These are phyloP conservation scores for Ceratosolen solmsi DNA, from an alignment of 1,140 invertebrate genomes.

Conservation along the genomic window DNA sequence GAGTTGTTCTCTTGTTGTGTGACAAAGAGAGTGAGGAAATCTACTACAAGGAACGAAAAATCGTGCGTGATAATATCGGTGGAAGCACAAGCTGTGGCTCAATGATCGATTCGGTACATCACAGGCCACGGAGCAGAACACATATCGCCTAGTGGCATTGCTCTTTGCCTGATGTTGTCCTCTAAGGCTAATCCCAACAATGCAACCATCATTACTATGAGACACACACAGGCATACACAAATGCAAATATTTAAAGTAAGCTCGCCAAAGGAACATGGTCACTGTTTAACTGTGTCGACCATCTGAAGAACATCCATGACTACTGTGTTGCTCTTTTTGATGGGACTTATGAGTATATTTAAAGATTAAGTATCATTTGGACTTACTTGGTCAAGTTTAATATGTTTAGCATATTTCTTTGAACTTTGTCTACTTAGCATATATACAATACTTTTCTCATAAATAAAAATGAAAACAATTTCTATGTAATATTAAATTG, in stretches of 20 bases:
- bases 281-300: not conserved
- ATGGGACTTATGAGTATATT: too few relatives aligned
- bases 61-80: conserved; percentile 82
- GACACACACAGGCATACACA: conserved; percentile 49
- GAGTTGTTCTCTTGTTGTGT: conserved; percentile 92
- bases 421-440: too few relatives aligned
- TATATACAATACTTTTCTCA: too few relatives aligned
- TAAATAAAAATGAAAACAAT: too few relatives aligned
- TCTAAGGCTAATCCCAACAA: conserved; percentile 70
- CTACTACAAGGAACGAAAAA: conserved; percentile 97
- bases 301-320: not conserved
- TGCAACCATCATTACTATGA: conserved; percentile 2
- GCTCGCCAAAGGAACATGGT: not conserved
- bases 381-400: too few relatives aligned
- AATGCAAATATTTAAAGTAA: not conserved
- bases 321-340: too few relatives aligned
- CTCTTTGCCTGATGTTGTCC: conserved; percentile 85
- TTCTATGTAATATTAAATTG: too few relatives aligned
- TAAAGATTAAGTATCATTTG: too few relatives aligned
- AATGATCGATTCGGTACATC: conserved; percentile 57
- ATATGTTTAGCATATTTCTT: too few relatives aligned
- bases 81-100: conserved; percentile 53
- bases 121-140: conserved; percentile 65
- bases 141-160: conserved; percentile 81
- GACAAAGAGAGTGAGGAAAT: conserved; percentile 99